Conservation (phyloP, 2,797 vertebrate species). For the Ateles fusciceps region DNA sequence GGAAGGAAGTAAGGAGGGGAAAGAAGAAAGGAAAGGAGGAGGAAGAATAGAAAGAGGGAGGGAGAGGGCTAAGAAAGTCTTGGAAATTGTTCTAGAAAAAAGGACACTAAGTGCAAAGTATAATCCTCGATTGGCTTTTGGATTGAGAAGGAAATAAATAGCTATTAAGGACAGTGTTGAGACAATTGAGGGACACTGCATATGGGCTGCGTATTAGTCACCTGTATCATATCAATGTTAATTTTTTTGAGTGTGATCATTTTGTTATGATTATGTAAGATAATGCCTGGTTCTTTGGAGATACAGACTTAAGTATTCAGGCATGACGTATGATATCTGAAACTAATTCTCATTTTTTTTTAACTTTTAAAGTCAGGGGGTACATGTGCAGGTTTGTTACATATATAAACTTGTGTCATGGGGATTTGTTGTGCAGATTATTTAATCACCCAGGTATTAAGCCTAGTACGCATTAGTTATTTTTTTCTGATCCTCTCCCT, state of each 20-base stretch:
- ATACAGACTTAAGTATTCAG: neutral
- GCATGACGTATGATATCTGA: neutral
- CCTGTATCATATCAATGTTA: neutral
- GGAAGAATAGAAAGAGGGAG: no score
- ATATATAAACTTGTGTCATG: neutral
- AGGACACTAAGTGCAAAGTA: neutral
- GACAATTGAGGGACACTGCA: neutral
- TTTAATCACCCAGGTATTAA: neutral
- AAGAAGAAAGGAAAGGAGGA: rapidly evolving
- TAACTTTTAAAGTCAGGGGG: neutral
- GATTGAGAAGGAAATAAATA: neutral
- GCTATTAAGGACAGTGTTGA: neutral
- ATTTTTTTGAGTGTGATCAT: neutral
- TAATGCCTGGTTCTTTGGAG: neutral
- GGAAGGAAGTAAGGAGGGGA: no score
- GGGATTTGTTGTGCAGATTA: neutral
- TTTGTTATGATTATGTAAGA: neutral
- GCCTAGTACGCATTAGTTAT: neutral
- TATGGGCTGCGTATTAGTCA: neutral
- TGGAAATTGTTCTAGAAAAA: neutral
- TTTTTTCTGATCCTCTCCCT: neutral
- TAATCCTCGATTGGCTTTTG: neutral
- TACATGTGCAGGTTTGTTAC: neutral
- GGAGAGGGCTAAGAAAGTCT: neutral
- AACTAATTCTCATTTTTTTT: neutral